phyloP scores from a whole-genome alignment of 2,113 vertebrate species.

The Trematocara variabile region DNA sequence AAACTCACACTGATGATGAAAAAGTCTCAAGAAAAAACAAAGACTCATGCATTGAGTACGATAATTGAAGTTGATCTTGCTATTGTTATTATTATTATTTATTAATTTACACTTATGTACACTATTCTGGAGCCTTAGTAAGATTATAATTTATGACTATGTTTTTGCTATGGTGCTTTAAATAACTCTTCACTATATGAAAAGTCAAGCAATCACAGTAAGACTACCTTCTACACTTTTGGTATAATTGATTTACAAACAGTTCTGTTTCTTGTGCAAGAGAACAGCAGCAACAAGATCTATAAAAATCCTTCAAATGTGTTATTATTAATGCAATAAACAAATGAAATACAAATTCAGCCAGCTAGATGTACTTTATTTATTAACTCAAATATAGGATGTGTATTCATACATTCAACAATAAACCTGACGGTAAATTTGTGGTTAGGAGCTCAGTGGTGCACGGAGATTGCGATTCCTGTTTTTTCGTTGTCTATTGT shows the following conservation, averaged over 20 bases:
- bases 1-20: background rate
- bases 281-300: background rate
- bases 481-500: background rate
- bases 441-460: background rate
- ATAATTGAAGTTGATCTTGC: background rate
- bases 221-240: too few relatives aligned
- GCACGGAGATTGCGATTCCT: background rate
- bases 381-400: background rate
- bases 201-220: background rate
- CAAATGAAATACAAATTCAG: background rate
- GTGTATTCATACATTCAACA: background rate
- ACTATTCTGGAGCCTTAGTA: accelerated
- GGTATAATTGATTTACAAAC: background rate
- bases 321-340: background rate
- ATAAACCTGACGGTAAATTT: background rate
- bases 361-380: background rate
- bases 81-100: background rate
- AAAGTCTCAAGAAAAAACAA: background rate
- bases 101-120: background rate
- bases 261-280: background rate
- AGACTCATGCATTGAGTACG: accelerated
- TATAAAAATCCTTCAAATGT: background rate
- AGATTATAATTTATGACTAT: background rate
- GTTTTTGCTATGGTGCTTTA: background rate
- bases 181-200: background rate